Conservation (phyloP, 2,797 vertebrate species). For the Ptychobarbus kaznakovi region DNA sequence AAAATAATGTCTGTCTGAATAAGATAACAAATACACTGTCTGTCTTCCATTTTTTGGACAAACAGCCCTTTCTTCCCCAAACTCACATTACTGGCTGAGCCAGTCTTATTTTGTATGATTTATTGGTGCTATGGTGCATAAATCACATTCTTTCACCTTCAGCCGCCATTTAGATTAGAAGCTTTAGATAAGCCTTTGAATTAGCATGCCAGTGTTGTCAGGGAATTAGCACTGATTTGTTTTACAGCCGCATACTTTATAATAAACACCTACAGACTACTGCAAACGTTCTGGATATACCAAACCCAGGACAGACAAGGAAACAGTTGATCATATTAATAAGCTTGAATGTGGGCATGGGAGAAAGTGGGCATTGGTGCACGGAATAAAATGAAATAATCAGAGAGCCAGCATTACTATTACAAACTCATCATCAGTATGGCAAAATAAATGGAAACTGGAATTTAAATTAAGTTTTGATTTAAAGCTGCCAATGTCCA, state of each 20-base stretch:
- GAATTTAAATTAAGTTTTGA: constrained; percentile 10
- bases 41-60: too few relatives aligned
- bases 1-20: not conserved
- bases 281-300: not conserved
- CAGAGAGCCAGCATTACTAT: not conserved
- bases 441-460: not conserved
- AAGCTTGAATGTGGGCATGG: not conserved
- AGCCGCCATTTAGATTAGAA: constrained; percentile 3
- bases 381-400: not conserved
- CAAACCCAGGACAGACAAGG: not conserved
- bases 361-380: not conserved
- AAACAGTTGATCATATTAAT: not conserved
- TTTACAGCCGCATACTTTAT: not conserved
- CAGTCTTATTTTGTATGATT: not conserved
- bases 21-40: not conserved
- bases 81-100: not conserved
- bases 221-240: constrained; percentile 23
- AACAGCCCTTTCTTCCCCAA: not conserved
- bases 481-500: constrained; percentile 11
- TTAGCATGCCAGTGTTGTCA: not conserved
- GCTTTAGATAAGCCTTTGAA: constrained; percentile 22
- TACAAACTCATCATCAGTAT: constrained; percentile 1
- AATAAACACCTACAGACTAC: constrained; percentile 18
- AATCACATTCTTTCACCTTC: not conserved
- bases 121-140: not conserved